Evolutionary conservation across 1,140 invertebrate species (phyloP).

Genomic region (Calliopsis andreniformis): DNA sequence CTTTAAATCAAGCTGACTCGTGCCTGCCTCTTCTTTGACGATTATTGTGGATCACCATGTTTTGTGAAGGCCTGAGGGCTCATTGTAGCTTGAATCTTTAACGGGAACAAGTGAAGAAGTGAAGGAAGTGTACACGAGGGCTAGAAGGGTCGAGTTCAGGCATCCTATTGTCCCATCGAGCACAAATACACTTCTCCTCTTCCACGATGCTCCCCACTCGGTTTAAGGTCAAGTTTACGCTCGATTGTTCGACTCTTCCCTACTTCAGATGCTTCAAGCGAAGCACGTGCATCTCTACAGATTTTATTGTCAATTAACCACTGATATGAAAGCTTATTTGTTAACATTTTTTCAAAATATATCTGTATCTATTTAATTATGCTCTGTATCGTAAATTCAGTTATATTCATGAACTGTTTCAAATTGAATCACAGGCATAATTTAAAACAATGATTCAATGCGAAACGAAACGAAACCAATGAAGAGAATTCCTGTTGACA

Average conservation of each 20-base stretch:
- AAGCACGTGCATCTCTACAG: background rate
- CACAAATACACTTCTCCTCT: conserved; percentile 4
- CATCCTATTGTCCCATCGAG: conserved; percentile 19
- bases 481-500: too few species aligned
- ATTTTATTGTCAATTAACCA: too few species aligned
- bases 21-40: too few species aligned
- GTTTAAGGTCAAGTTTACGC: background rate
- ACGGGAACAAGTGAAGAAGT: background rate
- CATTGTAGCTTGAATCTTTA: background rate
- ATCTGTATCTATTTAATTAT: too few species aligned
- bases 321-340: too few species aligned
- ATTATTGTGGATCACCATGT: too few species aligned
- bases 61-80: background rate
- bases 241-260: background rate
- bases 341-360: too few species aligned
- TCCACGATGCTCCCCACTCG: conserved; percentile 20
- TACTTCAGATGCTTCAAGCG: background rate
- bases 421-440: too few species aligned
- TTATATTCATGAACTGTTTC: too few species aligned
- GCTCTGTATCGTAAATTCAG: too few species aligned
- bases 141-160: conserved; percentile 3
- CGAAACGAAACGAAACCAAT: too few species aligned
- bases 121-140: background rate
- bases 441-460: too few species aligned
- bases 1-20: background rate